Conservation (phyloP, 2,113 vertebrate species). For the Fulica atra region DNA sequence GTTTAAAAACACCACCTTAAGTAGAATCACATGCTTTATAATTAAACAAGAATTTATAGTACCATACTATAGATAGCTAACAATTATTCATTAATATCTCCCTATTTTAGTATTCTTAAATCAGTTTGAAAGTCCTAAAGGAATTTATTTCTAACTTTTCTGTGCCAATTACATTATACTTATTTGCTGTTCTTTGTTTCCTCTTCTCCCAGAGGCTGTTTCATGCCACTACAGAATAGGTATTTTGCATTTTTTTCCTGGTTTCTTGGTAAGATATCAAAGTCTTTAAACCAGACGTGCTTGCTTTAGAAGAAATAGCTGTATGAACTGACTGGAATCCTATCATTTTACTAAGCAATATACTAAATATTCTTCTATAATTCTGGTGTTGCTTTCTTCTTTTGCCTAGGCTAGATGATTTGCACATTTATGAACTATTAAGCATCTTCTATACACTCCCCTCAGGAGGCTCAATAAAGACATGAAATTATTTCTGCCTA, state of each 20-base stretch:
- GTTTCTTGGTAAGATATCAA: not conserved
- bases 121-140: not conserved
- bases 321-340: not conserved
- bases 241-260: not conserved
- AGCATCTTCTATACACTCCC: slow-evolving; percentile 16
- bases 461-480: slow-evolving; percentile 49
- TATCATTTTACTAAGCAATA: not conserved
- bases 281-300: not conserved
- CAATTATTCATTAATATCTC: not conserved
- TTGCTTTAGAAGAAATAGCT: not conserved
- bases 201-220: not conserved
- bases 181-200: slow-evolving; percentile 2
- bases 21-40: not conserved
- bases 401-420: not conserved
- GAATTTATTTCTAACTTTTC: not conserved
- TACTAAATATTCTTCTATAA: not conserved
- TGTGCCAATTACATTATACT: not conserved
- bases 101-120: not conserved
- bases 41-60: not conserved
- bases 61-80: not conserved
- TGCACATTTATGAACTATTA: slow-evolving; percentile 60
- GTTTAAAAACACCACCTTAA: not conserved
- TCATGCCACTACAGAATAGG: not conserved
- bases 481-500: slow-evolving; percentile 56
- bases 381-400: not conserved